phyloP scores from a whole-genome alignment of 2,113 vertebrate species.

The Lampris incognitus region DNA sequence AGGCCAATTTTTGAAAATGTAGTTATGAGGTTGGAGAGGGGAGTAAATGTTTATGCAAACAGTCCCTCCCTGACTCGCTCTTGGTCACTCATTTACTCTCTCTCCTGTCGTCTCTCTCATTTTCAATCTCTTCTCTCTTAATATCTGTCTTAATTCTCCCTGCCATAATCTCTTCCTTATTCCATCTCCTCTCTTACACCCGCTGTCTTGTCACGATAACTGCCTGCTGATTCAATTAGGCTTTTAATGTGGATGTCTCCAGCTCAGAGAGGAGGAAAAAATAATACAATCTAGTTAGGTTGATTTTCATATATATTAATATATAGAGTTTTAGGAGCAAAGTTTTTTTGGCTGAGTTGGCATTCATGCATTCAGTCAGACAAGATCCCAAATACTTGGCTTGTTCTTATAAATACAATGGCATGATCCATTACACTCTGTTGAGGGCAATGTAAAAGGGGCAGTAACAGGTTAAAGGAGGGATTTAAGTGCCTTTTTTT shows the following conservation, averaged over 20 bases:
- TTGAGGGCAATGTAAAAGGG: no score
- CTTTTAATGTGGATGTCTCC: slow-evolving; percentile 27
- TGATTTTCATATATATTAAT: slow-evolving; percentile 2
- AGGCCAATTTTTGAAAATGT: slow-evolving; percentile 31
- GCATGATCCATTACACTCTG: no score
- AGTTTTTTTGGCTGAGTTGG: no score
- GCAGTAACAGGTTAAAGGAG: no score
- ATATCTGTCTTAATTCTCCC: neutral
- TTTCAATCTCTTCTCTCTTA: neutral
- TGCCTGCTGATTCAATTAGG: slow-evolving; percentile 33
- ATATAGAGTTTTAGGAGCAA: no score
- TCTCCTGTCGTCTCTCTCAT: neutral
- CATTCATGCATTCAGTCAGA: neutral
- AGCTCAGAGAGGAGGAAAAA: slow-evolving; percentile 16
- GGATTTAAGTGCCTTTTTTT: no score
- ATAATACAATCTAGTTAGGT: slow-evolving; percentile 27
- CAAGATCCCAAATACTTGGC: no score
- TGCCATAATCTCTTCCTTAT: slow-evolving; percentile 15
- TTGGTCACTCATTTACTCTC: neutral
- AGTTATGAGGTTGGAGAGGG: neutral
- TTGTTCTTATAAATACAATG: no score
- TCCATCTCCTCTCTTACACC: neutral
- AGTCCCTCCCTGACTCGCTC: neutral
- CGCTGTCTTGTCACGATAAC: slow-evolving; percentile 25
- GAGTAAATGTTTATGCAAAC: neutral